Evolutionary conservation across 2,888 invertebrate genomes (phyloP).

Genomic region (Rotaria macrura): DNA sequence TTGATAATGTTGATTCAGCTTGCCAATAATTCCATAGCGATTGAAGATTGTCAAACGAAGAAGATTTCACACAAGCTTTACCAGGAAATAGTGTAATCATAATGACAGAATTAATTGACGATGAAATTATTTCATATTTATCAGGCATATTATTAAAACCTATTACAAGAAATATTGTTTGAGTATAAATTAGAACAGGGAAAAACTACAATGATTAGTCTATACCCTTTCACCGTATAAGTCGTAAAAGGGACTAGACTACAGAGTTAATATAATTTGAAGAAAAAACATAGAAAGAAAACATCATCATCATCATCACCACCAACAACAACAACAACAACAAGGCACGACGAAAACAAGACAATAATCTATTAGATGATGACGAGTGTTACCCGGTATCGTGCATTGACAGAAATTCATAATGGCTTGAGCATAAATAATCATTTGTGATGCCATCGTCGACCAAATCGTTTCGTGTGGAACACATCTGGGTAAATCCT

Average conservation of each 20-base stretch:
- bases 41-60: neutral
- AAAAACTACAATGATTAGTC: too few relatives aligned
- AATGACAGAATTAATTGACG: neutral
- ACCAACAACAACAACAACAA: too few relatives aligned
- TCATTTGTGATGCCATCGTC: neutral
- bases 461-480: neutral
- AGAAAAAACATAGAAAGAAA: too few relatives aligned
- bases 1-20: neutral
- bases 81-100: neutral
- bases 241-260: too few relatives aligned
- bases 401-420: constrained; percentile 6
- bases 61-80: neutral
- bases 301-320: too few relatives aligned
- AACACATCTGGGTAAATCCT: constrained; percentile 4
- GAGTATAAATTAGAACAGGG: neutral
- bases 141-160: neutral
- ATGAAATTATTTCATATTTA: neutral
- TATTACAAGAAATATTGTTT: neutral
- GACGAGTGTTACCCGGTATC: neutral
- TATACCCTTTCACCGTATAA: too few relatives aligned
- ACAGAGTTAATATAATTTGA: too few relatives aligned
- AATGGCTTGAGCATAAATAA: neutral
- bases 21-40: constrained; percentile 3
- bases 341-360: too few relatives aligned
- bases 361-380: too few relatives aligned